Evolutionary conservation across 2,888 invertebrate species (phyloP), one percentile per base, ranked within the genome.

Genomic region (Amiota communis): DNA sequence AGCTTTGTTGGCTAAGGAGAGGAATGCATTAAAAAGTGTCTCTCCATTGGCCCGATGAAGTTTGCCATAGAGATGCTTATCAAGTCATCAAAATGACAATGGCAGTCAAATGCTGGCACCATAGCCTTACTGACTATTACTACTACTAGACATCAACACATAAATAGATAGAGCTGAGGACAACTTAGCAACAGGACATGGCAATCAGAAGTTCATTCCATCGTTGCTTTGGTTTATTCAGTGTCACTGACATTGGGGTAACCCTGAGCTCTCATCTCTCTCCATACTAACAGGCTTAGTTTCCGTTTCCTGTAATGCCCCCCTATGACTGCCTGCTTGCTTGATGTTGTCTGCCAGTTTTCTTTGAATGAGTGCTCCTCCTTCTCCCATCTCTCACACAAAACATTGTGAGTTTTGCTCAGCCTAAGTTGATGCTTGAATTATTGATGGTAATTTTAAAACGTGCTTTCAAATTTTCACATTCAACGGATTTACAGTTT

Each of bases 361-460:
- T 36, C 36, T 36, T 36, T 36, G 36, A 36, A 6, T 36, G 36
- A 36, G 6, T 36, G 36, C 2, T 4, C 6, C 36, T 6, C 6
- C 36, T 6, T 36, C 6, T 6, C 36, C 36, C 36, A 36, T 36
- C 3, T 36, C 36, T n/a, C n/a, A n/a, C n/a, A n/a, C n/a, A n/a
- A n/a, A 36, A 36, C 6, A 6, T 36, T 36, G 4, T 36, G 36
- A 4, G 36, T 36, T 36, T 36, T 36, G 36, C 36, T 36, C 36
- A 36, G 36, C 63, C 56, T 49, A 48, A 17, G 48, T 69, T 70
- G 74, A 74, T 70, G 76, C 77, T 78, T 78, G 72, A 80, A 84
- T 83, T 83, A 83, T 83, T 83, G 83, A 83, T 83, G 86, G 83
- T 84, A 86, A 83, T 83, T 83, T 86, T 86, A 86, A 86, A 83